Base-by-base conservation (phyloP, 2,888 invertebrate species). In the Matsumyia berberina region DNA sequence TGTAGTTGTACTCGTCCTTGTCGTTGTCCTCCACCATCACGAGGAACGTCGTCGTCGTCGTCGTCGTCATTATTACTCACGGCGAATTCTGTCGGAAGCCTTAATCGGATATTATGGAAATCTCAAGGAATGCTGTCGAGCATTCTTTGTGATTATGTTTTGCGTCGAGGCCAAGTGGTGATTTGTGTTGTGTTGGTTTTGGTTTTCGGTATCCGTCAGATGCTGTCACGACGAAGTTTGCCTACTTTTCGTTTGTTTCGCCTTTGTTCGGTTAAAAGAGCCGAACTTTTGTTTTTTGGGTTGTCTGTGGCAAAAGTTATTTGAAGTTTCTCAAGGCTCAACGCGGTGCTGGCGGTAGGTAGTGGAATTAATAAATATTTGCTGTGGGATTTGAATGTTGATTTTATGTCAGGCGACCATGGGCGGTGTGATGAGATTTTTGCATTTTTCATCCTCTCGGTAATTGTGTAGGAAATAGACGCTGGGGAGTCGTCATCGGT, bases 71-170 rank as follows among this genome's bases (percentile, higher is more conserved):
- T 77, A 51, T 60, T 73, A 55, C 72, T 72, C 39, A 60, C 39
- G 76, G 64, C 12, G 55, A 55, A 46, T 72, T 73, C 60, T 46
- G 39, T 53, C 44, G 57, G 33, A 70, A 58, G 49, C 64, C 53
- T 53, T 70, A 74, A 85, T 85, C 83, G 79, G 79, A 85, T 85
- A 85, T 73, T 69, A 80, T 74, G 79, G 64, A 85, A 74, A 83
- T 79, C 72, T 79, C 44, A 42, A 73, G 39, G 46, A 69, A 73
- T 49, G 31, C 46, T 67, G 64, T 60, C 37, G 66, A 66, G 64
- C 15, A 72, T 58, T 66, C 57, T 58, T 73, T 66, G 57, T 35
- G 78, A 73, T 73, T 79, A 66, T 66, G 31, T 51, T 64, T 51
- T 58, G 8, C 64, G 51, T 15, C 62, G 55, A 81, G 69, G 64